Base-by-base conservation (phyloP, 2,113 vertebrate genomes). In the Phasianus colchicus region DNA sequence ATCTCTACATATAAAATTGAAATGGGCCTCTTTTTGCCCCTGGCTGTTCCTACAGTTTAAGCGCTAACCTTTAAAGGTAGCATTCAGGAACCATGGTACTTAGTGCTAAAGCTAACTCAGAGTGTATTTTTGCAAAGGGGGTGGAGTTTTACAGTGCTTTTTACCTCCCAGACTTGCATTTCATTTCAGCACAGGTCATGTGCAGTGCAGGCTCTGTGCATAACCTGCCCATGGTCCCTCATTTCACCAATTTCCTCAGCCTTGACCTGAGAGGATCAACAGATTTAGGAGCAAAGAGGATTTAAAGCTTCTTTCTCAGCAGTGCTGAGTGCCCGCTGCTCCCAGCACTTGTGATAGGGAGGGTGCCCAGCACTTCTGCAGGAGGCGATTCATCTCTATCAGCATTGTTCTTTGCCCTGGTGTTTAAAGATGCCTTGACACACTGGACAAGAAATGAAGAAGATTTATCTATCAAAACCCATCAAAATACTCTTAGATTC, bases 11-110 rank as follows among this genome's bases (percentile, higher is more conserved):
- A 96, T 90, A 88, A 92, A 88, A 95, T 95, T 92, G 93, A 95
- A 95, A 86, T 1, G 54, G 93, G 94, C 90, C 94, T 95, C 94
- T 90, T 78, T 96, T 95, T 92, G 96, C 94, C 94, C 54, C 92
- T 91, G 92, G 96, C 94, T 95, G 30, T 96, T 96, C 96, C 90
- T 95, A 95, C 10, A 65, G 66, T 86, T 94, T 93, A 91, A 94
- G 94, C 82, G 73, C 61, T 96, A 96, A 93, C 90, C 92, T 95
- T 95, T 90, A 93, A 93, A 96, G 86, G 90, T 94, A 97, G 92
- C 92, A 60, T 73, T 95, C 93, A 90, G 96, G 96, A 97, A 92
- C 90, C 66, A 94, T 76, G 93, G 92, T 88, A 84, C 77, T 97
- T 91, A 93, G 90, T 58, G 93, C 69, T 92, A 90, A 91, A 90